Conservation (phyloP, 2,888 invertebrate species). For the Drepana falcataria region DNA sequence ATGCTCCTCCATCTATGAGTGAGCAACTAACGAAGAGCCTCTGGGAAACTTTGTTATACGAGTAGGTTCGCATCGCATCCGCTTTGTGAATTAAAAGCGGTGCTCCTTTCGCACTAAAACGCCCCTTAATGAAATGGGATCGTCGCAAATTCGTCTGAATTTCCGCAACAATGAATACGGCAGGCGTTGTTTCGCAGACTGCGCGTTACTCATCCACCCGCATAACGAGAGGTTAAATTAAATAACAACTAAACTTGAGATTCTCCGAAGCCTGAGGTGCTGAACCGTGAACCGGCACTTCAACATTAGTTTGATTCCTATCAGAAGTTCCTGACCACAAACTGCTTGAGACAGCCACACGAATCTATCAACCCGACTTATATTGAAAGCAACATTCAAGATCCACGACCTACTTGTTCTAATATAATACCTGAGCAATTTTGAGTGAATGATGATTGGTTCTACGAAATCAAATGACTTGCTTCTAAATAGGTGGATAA, state of each 20-base stretch:
- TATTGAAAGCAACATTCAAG: neutral
- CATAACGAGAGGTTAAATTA: slow-evolving; percentile 70
- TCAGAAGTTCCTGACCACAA: slow-evolving; percentile 58
- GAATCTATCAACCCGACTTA: slow-evolving; percentile 2
- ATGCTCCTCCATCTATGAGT: slow-evolving; percentile 47
- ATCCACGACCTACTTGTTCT: no score
- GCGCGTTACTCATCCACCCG: slow-evolving; percentile 56
- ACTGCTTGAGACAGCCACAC: slow-evolving; percentile 39
- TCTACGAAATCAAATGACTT: no score
- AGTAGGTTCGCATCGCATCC: slow-evolving; percentile 46
- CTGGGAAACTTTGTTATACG: slow-evolving; percentile 60
- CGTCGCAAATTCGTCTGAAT: slow-evolving; percentile 70
- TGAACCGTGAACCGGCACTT: slow-evolving; percentile 31
- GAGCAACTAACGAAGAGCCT: slow-evolving; percentile 69
- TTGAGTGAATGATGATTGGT: no score
- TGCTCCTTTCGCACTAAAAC: slow-evolving; percentile 61
- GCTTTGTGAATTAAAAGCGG: slow-evolving; percentile 68
- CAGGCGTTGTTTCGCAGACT: slow-evolving; percentile 53
- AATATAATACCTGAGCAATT: no score
- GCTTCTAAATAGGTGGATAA: no score
- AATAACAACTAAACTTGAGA: slow-evolving; percentile 67
- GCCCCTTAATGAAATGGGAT: slow-evolving; percentile 69
- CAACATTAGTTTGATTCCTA: slow-evolving; percentile 55
- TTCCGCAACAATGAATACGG: slow-evolving; percentile 65
- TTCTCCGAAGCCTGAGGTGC: slow-evolving; percentile 31